Evolutionary conservation across 2,113 vertebrate species (phyloP), one percentile per base, ranked within the genome.

Genomic region (Gopherus flavomarginatus): DNA sequence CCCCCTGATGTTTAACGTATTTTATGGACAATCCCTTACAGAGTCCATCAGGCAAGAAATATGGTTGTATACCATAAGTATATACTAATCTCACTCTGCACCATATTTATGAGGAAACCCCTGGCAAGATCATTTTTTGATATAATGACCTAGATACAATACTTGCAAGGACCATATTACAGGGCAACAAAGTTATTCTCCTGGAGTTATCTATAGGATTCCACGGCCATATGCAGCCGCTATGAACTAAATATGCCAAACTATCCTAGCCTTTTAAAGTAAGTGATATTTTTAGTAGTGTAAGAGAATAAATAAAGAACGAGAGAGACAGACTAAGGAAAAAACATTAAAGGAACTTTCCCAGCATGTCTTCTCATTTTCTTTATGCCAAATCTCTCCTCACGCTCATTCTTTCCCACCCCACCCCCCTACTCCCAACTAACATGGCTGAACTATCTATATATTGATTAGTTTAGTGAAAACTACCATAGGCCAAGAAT

Each of bases 41-140:
- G 84, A 90, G 89, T 96, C 92, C 77, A 86, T 85, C 75, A 93
- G 88, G 93, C 93, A 94, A 96, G 94, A 95, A 81, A 92, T 94
- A 97, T 92, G 92, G 95, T 92, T 96, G 95, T 80, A 92, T 92
- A 82, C 94, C 94, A 69, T 38, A 2, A 69, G 57, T 93, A 75
- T 92, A 65, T 4, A 88, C 87, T 91, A 81, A 93, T 81, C 86
- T 69, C 1, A 4, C 92, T 75, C 90, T 93, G 93, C 77, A 87
- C 87, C 47, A 44, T 27, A 65, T 90, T 87, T 83, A 89, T 90
- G 85, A 95, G 95, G 53, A 95, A 54, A 83, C 86, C 79, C 65
- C 49, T 54, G 65, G 95, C 94, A 83, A 69, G 81, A 95, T 96
- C 42, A 14, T 96, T 80, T 87, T 53, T 52, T 91, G 81, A 85